Conservation (phyloP, 2,888 invertebrate genomes). For the Pedicia rivosa region DNA sequence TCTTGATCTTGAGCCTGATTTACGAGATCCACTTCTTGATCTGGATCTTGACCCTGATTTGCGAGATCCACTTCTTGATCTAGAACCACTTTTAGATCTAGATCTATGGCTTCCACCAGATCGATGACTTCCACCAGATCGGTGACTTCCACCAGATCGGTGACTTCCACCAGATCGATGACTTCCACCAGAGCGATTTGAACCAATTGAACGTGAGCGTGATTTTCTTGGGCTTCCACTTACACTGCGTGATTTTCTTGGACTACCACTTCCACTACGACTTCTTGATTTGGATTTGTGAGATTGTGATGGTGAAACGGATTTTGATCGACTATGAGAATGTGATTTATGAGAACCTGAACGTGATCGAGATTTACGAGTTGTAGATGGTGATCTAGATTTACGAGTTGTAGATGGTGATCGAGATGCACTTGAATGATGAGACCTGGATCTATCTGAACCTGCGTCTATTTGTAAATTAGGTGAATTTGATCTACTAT, state of each 20-base stretch:
- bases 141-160: constrained; percentile 8
- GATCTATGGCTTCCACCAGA: constrained; percentile 14
- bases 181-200: not conserved
- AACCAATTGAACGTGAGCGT: constrained; percentile 10
- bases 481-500: constrained; percentile 22
- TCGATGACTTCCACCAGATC: constrained; percentile 13
- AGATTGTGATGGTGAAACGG: constrained; percentile 15
- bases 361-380: constrained; percentile 9
- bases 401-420: constrained; percentile 32
- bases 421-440: constrained; percentile 29
- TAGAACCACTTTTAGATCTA: constrained; percentile 10
- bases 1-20: constrained; percentile 8
- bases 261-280: constrained; percentile 8
- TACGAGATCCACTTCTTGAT: constrained; percentile 9
- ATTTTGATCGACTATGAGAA: constrained; percentile 31
- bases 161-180: constrained; percentile 14
- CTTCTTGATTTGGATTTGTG: constrained; percentile 28
- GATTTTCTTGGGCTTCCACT: constrained; percentile 15
- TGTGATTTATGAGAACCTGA: constrained; percentile 24
- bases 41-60: constrained; percentile 7
- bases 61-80: constrained; percentile 9
- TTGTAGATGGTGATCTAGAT: not conserved
- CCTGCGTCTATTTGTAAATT: constrained; percentile 35
- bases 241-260: constrained; percentile 5
- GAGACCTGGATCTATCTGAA: constrained; percentile 21